These are phyloP conservation scores for Loris lydekkerianus DNA, from an alignment of 2,797 vertebrate genomes.

Conservation along the genomic window DNA sequence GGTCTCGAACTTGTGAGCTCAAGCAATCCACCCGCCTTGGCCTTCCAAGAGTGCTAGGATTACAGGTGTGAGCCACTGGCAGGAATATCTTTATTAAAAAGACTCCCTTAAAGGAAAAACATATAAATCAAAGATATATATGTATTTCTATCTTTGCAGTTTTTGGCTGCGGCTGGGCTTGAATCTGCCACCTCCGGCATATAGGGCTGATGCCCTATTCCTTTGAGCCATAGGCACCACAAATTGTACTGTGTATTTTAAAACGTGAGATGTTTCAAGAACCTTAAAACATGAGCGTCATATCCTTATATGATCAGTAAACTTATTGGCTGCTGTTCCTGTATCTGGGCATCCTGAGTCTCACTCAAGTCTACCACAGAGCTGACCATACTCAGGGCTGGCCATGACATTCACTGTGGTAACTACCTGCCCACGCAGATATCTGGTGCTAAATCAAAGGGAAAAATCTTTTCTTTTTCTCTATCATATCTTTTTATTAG, in stretches of 20 bases:
- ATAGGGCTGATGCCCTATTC: too few species aligned
- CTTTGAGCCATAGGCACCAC: too few species aligned
- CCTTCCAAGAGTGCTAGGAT: too few species aligned
- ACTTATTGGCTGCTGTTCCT: neutral
- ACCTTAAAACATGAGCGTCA: neutral
- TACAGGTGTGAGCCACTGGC: too few species aligned
- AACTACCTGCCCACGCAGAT: neutral
- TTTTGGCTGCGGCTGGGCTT: too few species aligned
- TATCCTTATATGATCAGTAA: neutral
- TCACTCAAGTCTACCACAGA: neutral
- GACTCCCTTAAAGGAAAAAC: neutral
- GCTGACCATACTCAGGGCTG: too few species aligned
- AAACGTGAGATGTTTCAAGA: neutral
- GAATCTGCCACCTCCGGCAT: too few species aligned
- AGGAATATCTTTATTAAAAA: slow-evolving; percentile 31
- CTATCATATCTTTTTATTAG: neutral
- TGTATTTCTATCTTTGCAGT: too few species aligned
- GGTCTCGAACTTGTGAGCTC: neutral
- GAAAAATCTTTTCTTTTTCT: neutral
- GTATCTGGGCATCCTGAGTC: neutral
- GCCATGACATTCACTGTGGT: neutral
- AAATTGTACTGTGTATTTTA: neutral
- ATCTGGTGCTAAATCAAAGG: neutral
- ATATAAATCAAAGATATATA: neutral
- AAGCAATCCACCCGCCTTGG: too few species aligned